Base-by-base conservation (phyloP, 2,797 vertebrate species). In the Spinibarbus caldwelli region DNA sequence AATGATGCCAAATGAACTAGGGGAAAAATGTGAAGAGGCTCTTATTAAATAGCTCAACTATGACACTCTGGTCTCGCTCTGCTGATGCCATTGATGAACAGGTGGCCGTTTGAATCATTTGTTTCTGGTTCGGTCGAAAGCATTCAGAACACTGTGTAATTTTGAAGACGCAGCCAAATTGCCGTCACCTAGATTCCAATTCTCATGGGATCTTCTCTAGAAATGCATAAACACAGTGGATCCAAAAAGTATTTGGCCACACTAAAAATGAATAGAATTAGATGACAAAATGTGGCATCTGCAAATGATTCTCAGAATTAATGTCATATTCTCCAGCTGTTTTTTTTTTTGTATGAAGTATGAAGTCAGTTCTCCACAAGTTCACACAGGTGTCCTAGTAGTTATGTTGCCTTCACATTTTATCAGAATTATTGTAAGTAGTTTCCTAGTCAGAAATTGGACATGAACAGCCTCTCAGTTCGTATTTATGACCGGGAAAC, bases 1-100 rank as follows among this genome's bases (percentile, higher is more conserved):
- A 72, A 66, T 72, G 38, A 78, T 0, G 70, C 80, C 57, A 84
- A 83, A 68, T 72, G 49, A 54, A 71, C 49, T 68, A 23, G 43
- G 38, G 71, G 47, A 31, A 66, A 41, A 52, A 70, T 82, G 38
- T 5, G 14, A 57, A 31, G 57, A 59, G 66, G 34, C 47, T 43
- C 77, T 80, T 47, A 76, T 67, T 82, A 81, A 73, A 81, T 73
- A 76, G 59, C 62, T 81, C 68, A 80, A 36, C 79, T 77, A 36
- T 70, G 78, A 76, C 49, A 77, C 82, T 72, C 52, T 80, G 67
- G 29, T 85, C 57, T 75, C 26, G 21, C 77, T 80, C 84, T 15
- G 10, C 68, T 73, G 77, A 41, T 64, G 31, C 78, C 66, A 23
- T 73, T 85, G 68, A 85, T 80, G 26, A 54, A 49, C 54, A 85